Base-by-base conservation (phyloP, 1,140 invertebrate species). In the Tetramorium parvispinum region DNA sequence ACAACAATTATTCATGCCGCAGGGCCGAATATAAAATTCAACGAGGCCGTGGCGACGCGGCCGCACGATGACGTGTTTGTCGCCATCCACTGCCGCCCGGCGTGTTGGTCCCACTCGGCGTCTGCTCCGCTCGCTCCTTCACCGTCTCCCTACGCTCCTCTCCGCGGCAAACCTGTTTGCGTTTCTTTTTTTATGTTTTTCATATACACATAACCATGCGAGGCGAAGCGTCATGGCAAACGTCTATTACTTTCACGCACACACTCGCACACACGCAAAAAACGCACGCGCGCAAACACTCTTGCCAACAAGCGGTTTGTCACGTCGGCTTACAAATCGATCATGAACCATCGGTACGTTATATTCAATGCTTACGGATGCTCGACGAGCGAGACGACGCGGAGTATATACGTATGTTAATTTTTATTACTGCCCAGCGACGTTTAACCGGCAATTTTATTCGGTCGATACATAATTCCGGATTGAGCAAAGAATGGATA, bases 1-100 rank as follows among this genome's bases (percentile, higher is more conserved):
- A 95, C 94, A 95, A 95, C 95, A 94, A 93, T 92, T 90, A 94
- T 94, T 95, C 95, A 95, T 95, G 95, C 95, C 94, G 94, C 93
- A 94, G 93, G 93, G 93, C 89, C 92, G 92, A 93, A 91, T 87
- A 89, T 88, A 92, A 93, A 88, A 88, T 91, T 90, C 86, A 86
- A 86, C 75, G 59, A 63, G 87, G 37, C 63, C 70, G 24, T 43
- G 49, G 70, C 4, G 21, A 32, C 27, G 76, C 63, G 43, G 16
- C 53, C 75, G 81, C 24, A 27, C 43, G 76, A 61, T 81, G 77
- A 81, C 43, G 59, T 53, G 40, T 82, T n/a, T 32, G 70, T n/a
- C 55, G 87, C 82, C 76, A 66, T 77, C 40, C 27, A 3, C 51
- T 27, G 32, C 51, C n/a, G 21, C 40, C 49, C 40, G 51, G 11